Base-by-base conservation (phyloP, 2,888 invertebrate genomes). In the Ceramica pisi region DNA sequence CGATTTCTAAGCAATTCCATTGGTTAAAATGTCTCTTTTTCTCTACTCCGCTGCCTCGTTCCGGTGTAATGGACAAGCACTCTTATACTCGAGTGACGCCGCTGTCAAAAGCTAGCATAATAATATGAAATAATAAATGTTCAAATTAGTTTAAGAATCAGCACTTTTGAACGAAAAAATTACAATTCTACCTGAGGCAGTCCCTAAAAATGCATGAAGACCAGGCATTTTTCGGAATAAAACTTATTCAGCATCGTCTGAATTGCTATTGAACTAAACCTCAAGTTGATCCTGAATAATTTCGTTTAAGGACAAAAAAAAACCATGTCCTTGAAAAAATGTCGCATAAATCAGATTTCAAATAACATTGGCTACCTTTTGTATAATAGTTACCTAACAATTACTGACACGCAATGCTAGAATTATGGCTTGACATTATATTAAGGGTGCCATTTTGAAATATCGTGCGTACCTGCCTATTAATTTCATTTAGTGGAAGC, bases 331-430 rank as follows among this genome's bases (percentile, higher is more conserved):
- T 61, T 70, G 16, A 46, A 0, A 12, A 14, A 31, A 19, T 3
- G 14, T 44, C 7, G 7, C 23, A 9, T 26, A 35, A 71, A 53
- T 35, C 46, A 44, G 7, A 62, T 56, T 9, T n/a, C 23, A 35
- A n/a, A n/a, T 48, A 7, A 6, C 10, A 16, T 31, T 55, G 41
- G 23, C 9, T 7, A 56, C 26, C 19, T 21, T 50, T 38, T 46
- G 35, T 38, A 19, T 0, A 50, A 71, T 4, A 48, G 26, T 35
- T 56, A 35, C 61, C 23, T 8, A 48, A 19, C 31, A 74, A 60
- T 66, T 55, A 60, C 14, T 16, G 26, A 50, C 74, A 74, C 75
- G 74, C 74, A 67, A 75, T 3, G 9, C 23, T 50, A 44, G 7
- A 75, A 44, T 67, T 67, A 61, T 0, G 5, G 53, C 35, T 31